Base-by-base conservation (phyloP, 2,888 invertebrate genomes). In the Morpho deidamia region DNA sequence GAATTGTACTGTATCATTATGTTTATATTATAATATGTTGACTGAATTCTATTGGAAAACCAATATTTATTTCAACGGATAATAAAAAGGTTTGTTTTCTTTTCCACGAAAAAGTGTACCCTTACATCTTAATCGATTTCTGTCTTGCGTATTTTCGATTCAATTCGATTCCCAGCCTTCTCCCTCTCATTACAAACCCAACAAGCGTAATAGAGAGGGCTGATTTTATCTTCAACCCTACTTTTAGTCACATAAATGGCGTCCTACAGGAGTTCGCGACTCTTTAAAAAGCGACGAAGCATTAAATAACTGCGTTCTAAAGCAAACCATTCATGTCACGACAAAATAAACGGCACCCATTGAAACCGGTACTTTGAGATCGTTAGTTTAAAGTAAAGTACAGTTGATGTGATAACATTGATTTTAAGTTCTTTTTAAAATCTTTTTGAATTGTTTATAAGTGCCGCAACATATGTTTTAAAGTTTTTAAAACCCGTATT, bases 251-350 rank as follows among this genome's bases (percentile, higher is more conserved):
- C 71, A 68, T 76, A 78, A 80, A 80, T 79, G 76, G 77, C 75
- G 69, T 73, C 69, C 70, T 71, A 60, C 65, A 69, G 66, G 62
- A 72, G 71, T 73, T 74, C 68, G 65, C 69, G 68, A 67, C 72
- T 79, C 81, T 77, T 82, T 82, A 71, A 71, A 71, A 70, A 76
- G 78, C 81, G 76, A 62, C 74, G 78, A 65, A 74, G 78, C 83
- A 80, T 82, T 82, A 83, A 83, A 85, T 83, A 82, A 83, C 79
- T 70, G 68, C 64, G 65, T 60, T 65, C 66, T 72, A 74, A 72
- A 71, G 71, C 68, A 63, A 63, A 61, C 74, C 61, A 80, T 80
- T 81, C 78, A 78, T 60, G 65, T 60, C 61, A 61, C 67, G 69
- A 70, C 71, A 58, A 62, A 66, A 64, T 63, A 63, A 63, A 62